phyloP scores from a whole-genome alignment of 1,140 invertebrate genomes.

The Contarinia nasturtii region DNA sequence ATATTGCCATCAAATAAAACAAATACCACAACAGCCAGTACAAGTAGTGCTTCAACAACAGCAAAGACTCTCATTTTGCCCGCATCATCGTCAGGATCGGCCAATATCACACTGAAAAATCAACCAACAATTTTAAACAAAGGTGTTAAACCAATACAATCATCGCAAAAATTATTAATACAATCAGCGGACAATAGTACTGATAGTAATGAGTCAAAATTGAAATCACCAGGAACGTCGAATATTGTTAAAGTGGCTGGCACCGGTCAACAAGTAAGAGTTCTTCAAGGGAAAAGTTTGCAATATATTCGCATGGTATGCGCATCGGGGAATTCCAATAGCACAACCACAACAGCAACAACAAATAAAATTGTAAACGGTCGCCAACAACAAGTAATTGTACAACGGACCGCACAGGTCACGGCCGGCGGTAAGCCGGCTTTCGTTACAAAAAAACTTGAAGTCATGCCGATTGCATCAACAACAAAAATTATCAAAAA shows the following conservation, averaged over 20 bases:
- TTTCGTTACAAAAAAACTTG: not conserved
- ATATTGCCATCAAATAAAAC: not conserved
- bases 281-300: constrained; percentile 15
- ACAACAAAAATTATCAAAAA: not conserved
- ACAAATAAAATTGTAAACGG: not conserved
- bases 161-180: not conserved
- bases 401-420: not conserved
- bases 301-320: constrained; percentile 18
- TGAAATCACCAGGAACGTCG: not conserved
- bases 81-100: not conserved
- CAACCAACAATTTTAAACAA: not conserved
- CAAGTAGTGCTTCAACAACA: not conserved
- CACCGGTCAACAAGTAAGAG: constrained; percentile 10
- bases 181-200: not conserved
- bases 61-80: not conserved
- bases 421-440: not conserved
- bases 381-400: too few species aligned
- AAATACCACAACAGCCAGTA: not conserved
- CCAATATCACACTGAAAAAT: not conserved
- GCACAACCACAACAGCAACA: not conserved
- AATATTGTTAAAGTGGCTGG: not conserved
- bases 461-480: not conserved
- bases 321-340: not conserved
- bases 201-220: not conserved
- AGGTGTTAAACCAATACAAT: not conserved